Evolutionary conservation across 2,113 vertebrate species (phyloP).

Genomic region (Riparia riparia): DNA sequence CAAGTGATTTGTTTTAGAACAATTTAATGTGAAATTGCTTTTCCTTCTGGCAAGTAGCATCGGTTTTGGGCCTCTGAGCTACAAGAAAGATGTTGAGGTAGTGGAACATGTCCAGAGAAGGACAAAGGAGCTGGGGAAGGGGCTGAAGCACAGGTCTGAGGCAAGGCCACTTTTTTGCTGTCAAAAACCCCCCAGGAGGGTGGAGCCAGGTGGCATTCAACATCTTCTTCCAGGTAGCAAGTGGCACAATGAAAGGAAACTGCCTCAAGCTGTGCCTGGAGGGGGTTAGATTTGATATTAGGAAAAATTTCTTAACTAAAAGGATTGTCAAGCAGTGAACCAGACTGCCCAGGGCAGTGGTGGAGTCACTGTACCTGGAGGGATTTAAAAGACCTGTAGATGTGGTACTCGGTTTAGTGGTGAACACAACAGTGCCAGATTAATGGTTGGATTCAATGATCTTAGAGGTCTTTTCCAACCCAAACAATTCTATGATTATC

Average conservation of each 20-base stretch:
- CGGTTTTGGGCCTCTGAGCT: neutral
- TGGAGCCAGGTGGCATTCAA: neutral
- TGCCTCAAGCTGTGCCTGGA: neutral
- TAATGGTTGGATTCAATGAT: neutral
- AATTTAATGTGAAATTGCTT: conserved; percentile 61
- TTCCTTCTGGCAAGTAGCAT: conserved; percentile 66
- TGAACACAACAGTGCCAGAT: neutral
- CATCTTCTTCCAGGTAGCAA: neutral
- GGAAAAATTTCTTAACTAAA: neutral
- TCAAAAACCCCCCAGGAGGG: neutral
- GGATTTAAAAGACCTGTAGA: neutral
- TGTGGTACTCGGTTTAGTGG: neutral
- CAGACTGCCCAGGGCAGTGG: neutral
- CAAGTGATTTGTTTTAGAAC: conserved; percentile 53
- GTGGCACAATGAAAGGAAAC: neutral
- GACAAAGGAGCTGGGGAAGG: neutral
- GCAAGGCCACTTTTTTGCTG: neutral
- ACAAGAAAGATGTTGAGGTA: neutral
- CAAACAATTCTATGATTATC: neutral
- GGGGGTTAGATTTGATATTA: neutral
- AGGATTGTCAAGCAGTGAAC: neutral
- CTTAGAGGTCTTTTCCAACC: neutral
- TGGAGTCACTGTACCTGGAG: neutral
- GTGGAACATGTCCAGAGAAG: neutral
- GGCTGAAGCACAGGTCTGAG: neutral